These are phyloP conservation scores for Lathamus discolor DNA, from an alignment of 2,113 vertebrate genomes.

Conservation along the genomic window DNA sequence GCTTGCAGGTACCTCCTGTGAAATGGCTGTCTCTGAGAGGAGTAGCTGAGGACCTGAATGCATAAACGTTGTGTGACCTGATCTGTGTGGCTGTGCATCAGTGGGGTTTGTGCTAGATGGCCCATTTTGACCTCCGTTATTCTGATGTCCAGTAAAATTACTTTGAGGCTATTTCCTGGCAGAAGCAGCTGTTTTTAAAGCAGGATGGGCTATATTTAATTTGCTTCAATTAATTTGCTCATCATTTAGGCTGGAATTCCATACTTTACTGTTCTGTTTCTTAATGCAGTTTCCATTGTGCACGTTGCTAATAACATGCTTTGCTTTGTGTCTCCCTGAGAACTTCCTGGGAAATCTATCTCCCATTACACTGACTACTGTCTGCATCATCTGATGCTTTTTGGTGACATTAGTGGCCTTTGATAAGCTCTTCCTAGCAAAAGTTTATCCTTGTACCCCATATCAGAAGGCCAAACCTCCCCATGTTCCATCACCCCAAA, in stretches of 20 bases:
- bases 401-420: not conserved
- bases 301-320: not conserved
- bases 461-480: not conserved
- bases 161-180: not conserved
- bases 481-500: rapidly evolving
- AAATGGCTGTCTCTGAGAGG: not conserved
- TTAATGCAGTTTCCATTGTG: not conserved
- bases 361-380: not conserved
- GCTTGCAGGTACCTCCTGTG: not conserved
- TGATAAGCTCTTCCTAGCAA: not conserved
- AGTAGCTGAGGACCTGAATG: not conserved
- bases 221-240: not conserved
- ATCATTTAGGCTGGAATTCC: not conserved
- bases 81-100: not conserved
- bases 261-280: rapidly evolving
- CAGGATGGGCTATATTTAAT: not conserved
- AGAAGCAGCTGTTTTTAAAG: not conserved
- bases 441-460: not conserved
- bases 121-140: not conserved
- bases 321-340: not conserved
- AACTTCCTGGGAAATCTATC: not conserved
- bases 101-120: not conserved
- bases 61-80: not conserved
- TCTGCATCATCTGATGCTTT: not conserved
- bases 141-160: not conserved